Evolutionary conservation across 2,113 vertebrate genomes (phyloP).

Genomic region (Centropus bengalensis): DNA sequence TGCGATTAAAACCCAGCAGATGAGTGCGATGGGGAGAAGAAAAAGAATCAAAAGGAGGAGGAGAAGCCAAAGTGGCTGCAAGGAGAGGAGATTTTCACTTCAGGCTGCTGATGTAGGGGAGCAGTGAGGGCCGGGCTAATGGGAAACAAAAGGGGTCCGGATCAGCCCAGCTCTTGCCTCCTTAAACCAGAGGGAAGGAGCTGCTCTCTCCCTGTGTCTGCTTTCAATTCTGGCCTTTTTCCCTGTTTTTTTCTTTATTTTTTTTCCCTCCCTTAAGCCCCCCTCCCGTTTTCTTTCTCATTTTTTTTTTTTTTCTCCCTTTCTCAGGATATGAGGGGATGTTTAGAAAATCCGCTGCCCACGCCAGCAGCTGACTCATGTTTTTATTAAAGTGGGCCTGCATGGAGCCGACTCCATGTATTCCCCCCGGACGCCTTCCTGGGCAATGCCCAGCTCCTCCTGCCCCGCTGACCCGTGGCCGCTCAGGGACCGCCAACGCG

Average conservation of each 20-base stretch:
- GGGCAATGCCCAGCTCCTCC: not conserved
- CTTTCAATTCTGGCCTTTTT: slow-evolving; percentile 38
- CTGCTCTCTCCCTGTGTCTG: slow-evolving; percentile 8
- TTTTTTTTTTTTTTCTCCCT: not conserved
- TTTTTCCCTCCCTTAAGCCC: not conserved
- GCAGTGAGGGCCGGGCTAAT: not conserved
- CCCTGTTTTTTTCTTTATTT: not conserved
- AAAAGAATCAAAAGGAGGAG: not conserved
- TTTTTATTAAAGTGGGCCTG: slow-evolving; percentile 73
- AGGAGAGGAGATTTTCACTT: not conserved
- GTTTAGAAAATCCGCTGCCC: slow-evolving; percentile 79
- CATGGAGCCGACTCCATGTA: not conserved
- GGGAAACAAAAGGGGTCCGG: slow-evolving; percentile 24
- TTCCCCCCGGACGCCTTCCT: slow-evolving; percentile 1
- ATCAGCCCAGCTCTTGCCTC: not conserved
- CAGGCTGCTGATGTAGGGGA: not conserved
- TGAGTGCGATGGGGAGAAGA: not conserved
- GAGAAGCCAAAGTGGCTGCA: not conserved
- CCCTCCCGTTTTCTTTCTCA: not conserved
- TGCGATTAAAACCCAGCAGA: not conserved
- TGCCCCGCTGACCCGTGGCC: not conserved
- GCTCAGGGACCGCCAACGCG: not conserved
- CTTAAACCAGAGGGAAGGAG: slow-evolving; percentile 10
- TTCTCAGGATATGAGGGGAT: slow-evolving; percentile 84
- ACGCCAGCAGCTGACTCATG: slow-evolving; percentile 81